Evolutionary conservation across 1,140 invertebrate genomes (phyloP).

Genomic region (Thaumetopoea pityocampa): DNA sequence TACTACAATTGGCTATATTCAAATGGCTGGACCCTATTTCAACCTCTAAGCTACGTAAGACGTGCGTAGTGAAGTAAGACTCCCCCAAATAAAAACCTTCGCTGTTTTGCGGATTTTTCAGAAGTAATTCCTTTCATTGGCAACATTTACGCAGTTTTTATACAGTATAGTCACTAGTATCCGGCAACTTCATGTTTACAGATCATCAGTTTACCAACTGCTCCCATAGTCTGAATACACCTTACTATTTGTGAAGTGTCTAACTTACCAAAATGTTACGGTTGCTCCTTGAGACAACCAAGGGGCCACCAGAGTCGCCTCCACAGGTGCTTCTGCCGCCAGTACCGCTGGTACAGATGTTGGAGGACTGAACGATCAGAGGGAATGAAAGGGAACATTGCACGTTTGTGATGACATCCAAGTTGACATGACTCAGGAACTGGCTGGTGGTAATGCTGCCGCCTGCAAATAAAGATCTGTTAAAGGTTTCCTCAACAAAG

Average conservation of each 20-base stretch:
- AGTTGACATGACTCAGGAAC: conserved; percentile 30
- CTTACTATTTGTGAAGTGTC: neutral
- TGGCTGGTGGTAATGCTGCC: conserved; percentile 21
- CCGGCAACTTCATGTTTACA: no score
- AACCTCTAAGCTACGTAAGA: no score
- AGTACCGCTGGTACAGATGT: conserved; percentile 34
- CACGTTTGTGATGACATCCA: conserved; percentile 37
- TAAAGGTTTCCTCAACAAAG: neutral
- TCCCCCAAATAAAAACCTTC: no score
- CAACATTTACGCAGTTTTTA: no score
- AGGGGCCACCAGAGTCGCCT: conserved; percentile 38
- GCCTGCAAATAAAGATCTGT: conserved; percentile 19
- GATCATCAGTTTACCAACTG: no score
- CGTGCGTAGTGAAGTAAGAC: no score
- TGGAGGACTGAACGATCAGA: conserved; percentile 13
- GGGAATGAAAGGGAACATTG: conserved; percentile 28
- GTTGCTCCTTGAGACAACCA: conserved; percentile 13
- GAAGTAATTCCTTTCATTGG: no score
- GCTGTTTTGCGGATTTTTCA: no score
- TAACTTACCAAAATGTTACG: conserved; percentile 23
- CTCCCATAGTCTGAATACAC: neutral
- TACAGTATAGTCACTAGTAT: no score
- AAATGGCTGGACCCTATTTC: no score
- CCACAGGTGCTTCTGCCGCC: conserved; percentile 25
- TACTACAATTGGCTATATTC: no score